Evolutionary conservation across 2,113 vertebrate species (phyloP), one percentile per base, ranked within the genome.

Genomic region (Sciurus niger): DNA sequence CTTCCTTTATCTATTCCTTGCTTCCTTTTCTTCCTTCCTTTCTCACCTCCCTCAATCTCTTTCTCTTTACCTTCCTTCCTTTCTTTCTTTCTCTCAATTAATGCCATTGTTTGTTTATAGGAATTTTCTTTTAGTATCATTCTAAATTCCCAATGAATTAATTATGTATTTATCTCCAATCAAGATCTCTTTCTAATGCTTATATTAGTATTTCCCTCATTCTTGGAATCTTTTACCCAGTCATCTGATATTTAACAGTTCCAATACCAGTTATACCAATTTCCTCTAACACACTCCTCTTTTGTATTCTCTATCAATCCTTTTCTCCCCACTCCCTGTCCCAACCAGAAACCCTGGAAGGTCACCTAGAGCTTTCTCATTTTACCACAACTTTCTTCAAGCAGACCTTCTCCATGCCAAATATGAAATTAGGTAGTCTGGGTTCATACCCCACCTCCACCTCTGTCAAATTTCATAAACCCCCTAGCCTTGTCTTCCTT

Each of bases 91-190:
- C 60, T 92, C 18, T 92, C 34, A 84, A 30, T 90, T 79, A 87
- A 82, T 24, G 34, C 4, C 92, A 8, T 51, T 63, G 32, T 65
- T n/a, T 67, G 87, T 87, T 88, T 60, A 48, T n/a, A 30, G 13
- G 0, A 13, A 76, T 91, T 93, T 96, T 94, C 40, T 89, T 91
- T 89, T 76, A 93, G 51, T 53, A 92, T 34, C 48, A 48, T 20
- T 90, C 86, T 95, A 32, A 78, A 88, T 95, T 79, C 22, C 20
- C n/a, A 63, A 48, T 72, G 4, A 93, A 70, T 85, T 93, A 82
- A 84, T n/a, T 63, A 55, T 73, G 40, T 51, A 60, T 67, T 83
- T 90, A 48, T 83, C 68, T 93, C 60, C 16, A 93, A 79, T 14
- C 16, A 6, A 48, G 8, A 14, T 73, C 18, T 68, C 24, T 78